Conservation (phyloP, 2,113 vertebrate genomes). For the Chroicocephalus ridibundus region DNA sequence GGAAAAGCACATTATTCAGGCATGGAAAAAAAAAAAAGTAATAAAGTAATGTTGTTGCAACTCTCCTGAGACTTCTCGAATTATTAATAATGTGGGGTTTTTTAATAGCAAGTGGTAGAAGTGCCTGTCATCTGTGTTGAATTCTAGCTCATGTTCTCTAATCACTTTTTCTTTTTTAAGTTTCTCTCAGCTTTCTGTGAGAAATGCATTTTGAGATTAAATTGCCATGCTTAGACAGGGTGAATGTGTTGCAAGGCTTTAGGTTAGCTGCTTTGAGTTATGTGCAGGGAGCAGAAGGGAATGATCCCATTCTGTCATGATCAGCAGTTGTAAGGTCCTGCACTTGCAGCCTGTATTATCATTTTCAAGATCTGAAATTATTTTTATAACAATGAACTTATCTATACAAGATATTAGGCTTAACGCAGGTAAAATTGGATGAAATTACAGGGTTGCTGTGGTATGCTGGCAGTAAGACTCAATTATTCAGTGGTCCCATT, state of each 20-base stretch:
- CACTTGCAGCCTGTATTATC: not conserved
- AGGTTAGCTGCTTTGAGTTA: not conserved
- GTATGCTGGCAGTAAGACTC: not conserved
- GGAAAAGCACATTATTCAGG: not conserved
- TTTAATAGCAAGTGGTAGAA: not conserved
- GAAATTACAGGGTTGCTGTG: not conserved
- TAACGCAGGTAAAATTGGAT: not conserved
- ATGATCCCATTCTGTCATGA: not conserved
- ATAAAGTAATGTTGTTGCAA: not conserved
- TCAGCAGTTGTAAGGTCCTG: not conserved
- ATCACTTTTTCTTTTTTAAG: not conserved
- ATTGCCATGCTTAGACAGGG: not conserved
- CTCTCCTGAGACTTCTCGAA: not conserved
- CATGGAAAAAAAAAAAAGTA: not conserved
- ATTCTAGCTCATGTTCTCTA: not conserved
- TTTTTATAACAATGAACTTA: not conserved
- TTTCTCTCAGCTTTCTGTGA: not conserved
- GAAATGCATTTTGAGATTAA: not conserved
- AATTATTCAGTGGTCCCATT: not conserved
- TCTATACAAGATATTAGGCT: not conserved
- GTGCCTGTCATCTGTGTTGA: not conserved
- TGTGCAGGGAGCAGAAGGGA: not conserved
- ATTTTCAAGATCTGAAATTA: not conserved
- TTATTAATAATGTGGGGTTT: not conserved
- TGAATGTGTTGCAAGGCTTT: not conserved